These are phyloP conservation scores for Tetragnatha montana DNA, from an alignment of 2,888 invertebrate genomes.

Conservation along the genomic window DNA sequence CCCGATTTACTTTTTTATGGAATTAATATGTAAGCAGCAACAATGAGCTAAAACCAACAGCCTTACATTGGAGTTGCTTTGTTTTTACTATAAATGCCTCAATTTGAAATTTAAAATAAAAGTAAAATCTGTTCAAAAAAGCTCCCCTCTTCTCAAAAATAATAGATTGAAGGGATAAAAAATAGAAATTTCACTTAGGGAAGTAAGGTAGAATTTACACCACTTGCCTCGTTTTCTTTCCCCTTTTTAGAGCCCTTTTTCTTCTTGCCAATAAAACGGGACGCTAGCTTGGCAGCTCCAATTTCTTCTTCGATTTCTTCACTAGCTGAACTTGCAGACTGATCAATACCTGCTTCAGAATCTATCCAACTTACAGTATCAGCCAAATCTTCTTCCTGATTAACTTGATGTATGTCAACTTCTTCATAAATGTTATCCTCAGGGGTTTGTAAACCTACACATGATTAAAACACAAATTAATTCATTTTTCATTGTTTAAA, in stretches of 20 bases:
- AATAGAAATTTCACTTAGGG: no score
- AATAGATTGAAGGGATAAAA: no score
- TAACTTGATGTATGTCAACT: conserved; percentile 72
- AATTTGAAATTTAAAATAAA: no score
- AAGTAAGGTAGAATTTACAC: no score
- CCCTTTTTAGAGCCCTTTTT: conserved; percentile 65
- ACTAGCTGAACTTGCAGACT: conserved; percentile 69
- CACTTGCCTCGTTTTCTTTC: conserved; percentile 62
- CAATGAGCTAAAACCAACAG: no score
- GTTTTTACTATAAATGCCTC: no score
- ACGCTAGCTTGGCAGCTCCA: conserved; percentile 60
- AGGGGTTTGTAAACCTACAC: conserved; percentile 61
- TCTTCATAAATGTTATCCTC: conserved; percentile 74
- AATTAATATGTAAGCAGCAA: no score
- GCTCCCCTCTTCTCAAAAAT: no score
- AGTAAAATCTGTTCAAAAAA: no score
- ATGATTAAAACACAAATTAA: neutral
- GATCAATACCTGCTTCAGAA: conserved; percentile 63
- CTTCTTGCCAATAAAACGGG: conserved; percentile 70
- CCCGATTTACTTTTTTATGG: no score
- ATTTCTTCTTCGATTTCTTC: conserved; percentile 70
- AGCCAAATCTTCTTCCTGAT: conserved; percentile 67
- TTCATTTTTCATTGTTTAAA: neutral
- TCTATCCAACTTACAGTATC: conserved; percentile 70
- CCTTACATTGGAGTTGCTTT: no score